Base-by-base conservation (phyloP, 2,888 invertebrate genomes). In the Periphyllus acericola region DNA sequence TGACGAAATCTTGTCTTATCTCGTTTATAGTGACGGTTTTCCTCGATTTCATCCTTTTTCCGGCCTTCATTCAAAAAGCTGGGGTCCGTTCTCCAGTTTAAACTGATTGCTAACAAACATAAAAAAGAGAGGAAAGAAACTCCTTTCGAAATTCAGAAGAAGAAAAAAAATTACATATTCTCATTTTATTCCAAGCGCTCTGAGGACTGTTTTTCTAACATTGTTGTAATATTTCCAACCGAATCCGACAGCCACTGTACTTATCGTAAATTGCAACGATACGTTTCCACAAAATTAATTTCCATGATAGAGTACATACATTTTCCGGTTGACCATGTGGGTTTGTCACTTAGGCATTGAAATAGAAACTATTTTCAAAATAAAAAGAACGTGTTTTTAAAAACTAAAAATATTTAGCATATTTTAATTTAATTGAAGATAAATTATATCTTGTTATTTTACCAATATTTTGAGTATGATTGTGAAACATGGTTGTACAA, bases 221-320 rank as follows among this genome's bases (percentile, higher is more conserved):
- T 72, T 83, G 55, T 25, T 40, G 68, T 71, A 55, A 79, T 79
- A 55, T 87, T 87, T 74, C 29, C 32, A 60, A 40, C 60, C 25
- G 74, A 79, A 87, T 87, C 60, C 80, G 80, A 81, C 87, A 74
- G 80, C 74, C 21, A 17, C 86, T 52, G 71, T 71, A 36, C 52
- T 87, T 74, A 80, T 87, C 86, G 79, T 86, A 86, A 86, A 80
- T 86, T 86, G 71, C 80, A 55, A 80, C 60, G 80, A 74, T 55
- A 55, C 55, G 29, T 79, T 74, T 80, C 74, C 32, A 8, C 80
- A 36, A 81, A 81, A 87, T 80, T 17, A 87, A 87, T 87, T 81
- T 74, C 32, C 40, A 25, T 29, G 80, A 80, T 74, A 36, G 29
- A 79, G 34, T 32, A 40, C 19, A 25, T n/a, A 32, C 55, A 29